Percentiles rank a stretch among this genome's conserved stretches.
Evolutionary conservation across 2,113 vertebrate species (phyloP).

Genomic region (Rhinogobius similis): DNA sequence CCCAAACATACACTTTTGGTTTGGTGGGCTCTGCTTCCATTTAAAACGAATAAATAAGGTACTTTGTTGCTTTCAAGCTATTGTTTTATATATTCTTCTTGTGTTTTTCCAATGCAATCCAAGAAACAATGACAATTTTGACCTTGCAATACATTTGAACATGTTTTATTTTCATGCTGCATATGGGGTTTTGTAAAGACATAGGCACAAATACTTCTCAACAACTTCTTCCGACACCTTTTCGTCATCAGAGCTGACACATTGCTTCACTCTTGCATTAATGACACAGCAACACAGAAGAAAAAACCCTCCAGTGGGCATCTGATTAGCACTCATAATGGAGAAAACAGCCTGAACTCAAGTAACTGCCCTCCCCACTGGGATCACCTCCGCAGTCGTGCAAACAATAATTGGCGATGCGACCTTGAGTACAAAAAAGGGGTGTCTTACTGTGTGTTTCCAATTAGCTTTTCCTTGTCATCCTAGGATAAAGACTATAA

Average conservation of each 20-base stretch:
- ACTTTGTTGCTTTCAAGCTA: no score
- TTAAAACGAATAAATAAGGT: no score
- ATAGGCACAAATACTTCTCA: no score
- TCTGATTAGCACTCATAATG: conserved; percentile 57
- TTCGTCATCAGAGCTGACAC: conserved; percentile 7
- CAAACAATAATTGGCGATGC: conserved; percentile 59
- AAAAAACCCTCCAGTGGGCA: conserved; percentile 42
- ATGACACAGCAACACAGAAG: conserved; percentile 13
- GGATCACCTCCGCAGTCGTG: conserved; percentile 48
- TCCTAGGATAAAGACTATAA: conserved; percentile 30
- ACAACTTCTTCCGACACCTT: background rate
- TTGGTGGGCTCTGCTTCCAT: no score
- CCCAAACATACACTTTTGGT: no score
- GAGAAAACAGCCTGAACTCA: conserved; percentile 53
- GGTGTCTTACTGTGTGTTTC: conserved; percentile 55
- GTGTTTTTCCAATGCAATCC: no score
- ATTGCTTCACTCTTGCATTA: conserved; percentile 1
- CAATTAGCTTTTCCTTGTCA: conserved; percentile 55
- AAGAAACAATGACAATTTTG: no score
- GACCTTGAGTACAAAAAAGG: conserved; percentile 62
- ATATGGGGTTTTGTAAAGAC: background rate
- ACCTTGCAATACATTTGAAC: no score
- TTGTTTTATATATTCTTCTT: no score
- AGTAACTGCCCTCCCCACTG: conserved; percentile 35
- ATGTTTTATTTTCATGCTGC: background rate